Conservation (phyloP, 2,888 invertebrate species). For the Apoda limacodes region DNA sequence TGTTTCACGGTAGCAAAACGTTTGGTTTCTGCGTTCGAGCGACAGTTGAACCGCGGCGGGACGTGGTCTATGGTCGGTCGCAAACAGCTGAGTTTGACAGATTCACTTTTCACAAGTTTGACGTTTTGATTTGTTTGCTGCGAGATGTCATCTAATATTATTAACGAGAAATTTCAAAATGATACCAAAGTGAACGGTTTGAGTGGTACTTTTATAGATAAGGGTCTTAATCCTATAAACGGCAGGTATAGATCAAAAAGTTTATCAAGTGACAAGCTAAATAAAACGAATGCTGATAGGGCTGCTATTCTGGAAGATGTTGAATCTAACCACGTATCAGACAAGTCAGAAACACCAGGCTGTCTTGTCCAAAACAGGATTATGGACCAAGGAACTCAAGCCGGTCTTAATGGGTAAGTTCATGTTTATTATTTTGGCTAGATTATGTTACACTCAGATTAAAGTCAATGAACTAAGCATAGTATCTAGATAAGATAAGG, state of each 20-base stretch:
- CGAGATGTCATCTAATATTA: slow-evolving; percentile 57
- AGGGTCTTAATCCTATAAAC: slow-evolving; percentile 45
- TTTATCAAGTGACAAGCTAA: slow-evolving; percentile 64
- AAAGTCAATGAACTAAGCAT: too few species aligned
- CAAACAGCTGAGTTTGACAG: slow-evolving; percentile 36
- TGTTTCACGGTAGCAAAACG: slow-evolving; percentile 43
- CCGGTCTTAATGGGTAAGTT: slow-evolving; percentile 41
- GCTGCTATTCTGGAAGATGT: slow-evolving; percentile 59
- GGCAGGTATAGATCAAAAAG: slow-evolving; percentile 55
- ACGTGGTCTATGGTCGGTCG: slow-evolving; percentile 34
- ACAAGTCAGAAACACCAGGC: slow-evolving; percentile 54
- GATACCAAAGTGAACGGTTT: slow-evolving; percentile 53
- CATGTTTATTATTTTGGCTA: not conserved
- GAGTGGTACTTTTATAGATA: slow-evolving; percentile 47
- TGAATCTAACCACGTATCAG: slow-evolving; percentile 49
- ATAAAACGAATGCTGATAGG: slow-evolving; percentile 52
- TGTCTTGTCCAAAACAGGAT: slow-evolving; percentile 45
- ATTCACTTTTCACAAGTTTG: slow-evolving; percentile 30
- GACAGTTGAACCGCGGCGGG: slow-evolving; percentile 45
- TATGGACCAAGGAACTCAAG: slow-evolving; percentile 36
- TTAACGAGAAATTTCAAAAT: slow-evolving; percentile 48
- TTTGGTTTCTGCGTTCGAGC: slow-evolving; percentile 33
- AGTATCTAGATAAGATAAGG: too few species aligned
- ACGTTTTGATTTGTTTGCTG: slow-evolving; percentile 32
- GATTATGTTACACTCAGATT: not conserved